Base-by-base conservation (phyloP, 1,140 invertebrate genomes). In the Bemisia tabaci region DNA sequence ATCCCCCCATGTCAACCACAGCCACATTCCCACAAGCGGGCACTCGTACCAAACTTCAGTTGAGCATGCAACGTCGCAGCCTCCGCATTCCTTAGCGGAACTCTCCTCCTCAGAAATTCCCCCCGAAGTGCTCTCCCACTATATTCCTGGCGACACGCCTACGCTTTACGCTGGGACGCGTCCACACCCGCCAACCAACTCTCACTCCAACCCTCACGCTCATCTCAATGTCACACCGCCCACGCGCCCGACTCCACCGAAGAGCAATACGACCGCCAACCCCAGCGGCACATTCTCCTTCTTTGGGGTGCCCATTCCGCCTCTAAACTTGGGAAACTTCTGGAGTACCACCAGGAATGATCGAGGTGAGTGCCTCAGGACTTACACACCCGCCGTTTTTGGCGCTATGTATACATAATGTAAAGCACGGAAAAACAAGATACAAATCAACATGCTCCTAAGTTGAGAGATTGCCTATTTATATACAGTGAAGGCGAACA, bases 221-320 rank as follows among this genome's bases (percentile, higher is more conserved):
- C 22, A 48, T 69, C 27, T n/a, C n/a, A n/a, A n/a, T n/a, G n/a
- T n/a, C n/a, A n/a, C n/a, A n/a, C n/a, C n/a, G 24, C 66, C 58
- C 71, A 73, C 27, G 74, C 79, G 12, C 73, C 65, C 33, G 79
- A 81, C 67, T 12, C 67, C 62, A 12, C n/a, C n/a, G n/a, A n/a
- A n/a, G n/a, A n/a, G n/a, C n/a, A n/a, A n/a, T n/a, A n/a, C n/a
- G n/a, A n/a, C n/a, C n/a, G n/a, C n/a, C n/a, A 63, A 67, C 76
- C 75, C 75, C 0, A 77, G 75, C 2, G 80, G 80, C 24, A 82
- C 81, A 0, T 90, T 91, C 71, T 91, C 89, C 21, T 90, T 93
- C 71, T 92, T 93, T 72, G 91, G 91, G 0, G 83, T 92, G 70
- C 89, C 90, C 0, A 71, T 92, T 64, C 88, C 89, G 2, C 82